Evolutionary conservation across 1,140 invertebrate species (phyloP), one percentile per base, ranked within the genome.

Genomic region (Drosophila subpulchrella): DNA sequence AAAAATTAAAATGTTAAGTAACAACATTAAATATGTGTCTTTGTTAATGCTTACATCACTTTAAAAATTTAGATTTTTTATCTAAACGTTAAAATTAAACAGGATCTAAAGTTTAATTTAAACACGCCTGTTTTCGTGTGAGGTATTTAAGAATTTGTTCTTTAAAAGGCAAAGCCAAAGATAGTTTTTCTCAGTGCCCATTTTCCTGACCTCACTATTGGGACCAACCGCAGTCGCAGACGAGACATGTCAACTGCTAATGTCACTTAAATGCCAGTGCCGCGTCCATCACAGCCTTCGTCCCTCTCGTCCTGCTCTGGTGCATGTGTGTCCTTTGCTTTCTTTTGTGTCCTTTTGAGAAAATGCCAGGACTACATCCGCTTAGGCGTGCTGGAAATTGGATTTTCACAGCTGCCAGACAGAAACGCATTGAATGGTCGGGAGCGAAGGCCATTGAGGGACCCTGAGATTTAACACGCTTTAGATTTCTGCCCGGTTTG

Each of bases 371-470:
- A 75, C 68, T 61, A 81, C 81, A 85, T 85, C 81, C 81, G 81
- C 81, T 85, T 86, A 85, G 68, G 63, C 61, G 68, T 57, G 38
- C 68, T 71, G 58, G 44, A 88, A 86, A 88, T 89, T 88, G 84
- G 80, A 88, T 88, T 89, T 89, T 88, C 84, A 84, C 84, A 88
- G 84, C 79, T 88, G 80, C 65, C 79, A 86, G 56, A 80, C 72
- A 54, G 59, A 72, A 36, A 70, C 67, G 66, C 42, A 70, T 71
- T 71, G 42, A 71, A 71, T 70, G 42, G 30, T 56, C 36, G 36
- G 57, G 15, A 56, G 54, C 42, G 53, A 68, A 58, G 46, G 50
- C 54, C 55, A 79, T 80, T 68, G 77, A 76, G 78, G 57, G 59
- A 62, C 63, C 66, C 46, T 51, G 60, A 67, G 54, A 82, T 83